Base-by-base conservation (phyloP, 2,888 invertebrate genomes). In the Neoscelio sp. region DNA sequence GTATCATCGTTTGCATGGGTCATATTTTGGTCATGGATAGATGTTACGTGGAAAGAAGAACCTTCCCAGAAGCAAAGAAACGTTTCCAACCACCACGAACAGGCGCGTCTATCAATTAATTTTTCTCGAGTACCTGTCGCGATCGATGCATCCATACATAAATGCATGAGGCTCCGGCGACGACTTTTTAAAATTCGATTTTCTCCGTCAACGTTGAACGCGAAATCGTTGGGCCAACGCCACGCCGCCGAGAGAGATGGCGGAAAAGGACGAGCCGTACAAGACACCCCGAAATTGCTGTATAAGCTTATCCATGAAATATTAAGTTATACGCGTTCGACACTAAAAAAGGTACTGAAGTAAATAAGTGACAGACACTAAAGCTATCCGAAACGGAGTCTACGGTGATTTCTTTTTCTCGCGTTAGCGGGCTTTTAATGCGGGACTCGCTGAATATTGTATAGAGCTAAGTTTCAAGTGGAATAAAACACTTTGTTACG, bases 101-200 rank as follows among this genome's bases (percentile, higher is more conserved):
- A 23, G 54, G 70, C 73, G 70, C 58, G 71, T 73, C 76, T 79
- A 82, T 81, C 82, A 83, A 82, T 84, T 82, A 84, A 80, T 81
- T 82, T 84, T 83, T 82, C 80, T 82, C 74, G 76, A 81, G 74
- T 74, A 75, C 74, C 56, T 65, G 64, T 35, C 50, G 42, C 81
- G 81, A 86, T 85, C 82, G 82, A 84, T 82, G 78, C 80, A 70
- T 64, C 80, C 67, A 86, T 86, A 82, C 85, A 86, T 86, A 85
- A 86, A 86, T 85, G 83, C 79, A 85, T 85, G 84, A 84, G 73
- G 67, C 48, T 74, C 58, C 54, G 65, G 76, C 73, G 80, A 58
- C 79, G 82, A 83, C 81, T 85, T 85, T 85, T 85, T 84, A 83
- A 83, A 85, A 81, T 78, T 81, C 82, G 83, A 83, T 84, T 83